Evolutionary conservation across 2,797 vertebrate species (phyloP), one percentile per base, ranked within the genome.

Genomic region (Sebastolobus altivelis): DNA sequence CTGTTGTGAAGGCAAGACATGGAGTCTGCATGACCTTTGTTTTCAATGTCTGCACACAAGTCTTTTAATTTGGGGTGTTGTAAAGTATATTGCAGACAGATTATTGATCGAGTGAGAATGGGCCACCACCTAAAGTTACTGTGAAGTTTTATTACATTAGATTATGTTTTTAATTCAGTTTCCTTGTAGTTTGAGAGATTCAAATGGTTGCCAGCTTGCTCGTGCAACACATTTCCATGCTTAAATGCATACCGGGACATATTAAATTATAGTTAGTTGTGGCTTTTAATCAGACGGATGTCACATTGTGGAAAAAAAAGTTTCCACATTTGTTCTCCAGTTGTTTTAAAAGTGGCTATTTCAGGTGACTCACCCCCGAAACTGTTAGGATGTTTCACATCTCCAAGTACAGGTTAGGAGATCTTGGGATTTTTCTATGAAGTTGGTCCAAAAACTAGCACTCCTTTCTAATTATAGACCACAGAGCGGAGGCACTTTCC

Each of bases 401-500:
- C 46, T 79, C 63, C 83, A 85, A 85, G 37, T 77, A 86, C 77
- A 87, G 72, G 86, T 80, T 85, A 37, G 61, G 70, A 74, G 77
- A 73, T 67, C 58, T 69, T 8, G 35, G 73, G 52, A 49, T 72
- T 82, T 82, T 71, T 86, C 49, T 86, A 72, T 93, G 93, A 92
- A 87, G 91, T 81, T 69, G 49, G 69, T 89, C 81, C 81, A 92
- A 87, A 85, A 80, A 71, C 25, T 18, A 38, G 77, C 58, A 35
- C 89, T 88, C 65, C 67, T 87, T 73, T 68, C 43, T 95, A 94
- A 93, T 93, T 89, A 95, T 61, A 89, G 77, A 33, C 60, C 29
- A 5, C 56, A 63, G 63, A 63, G 67, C 22, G 61, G 58, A 89
- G 84, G 40, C 82, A 89, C 75, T 88, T 91, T 91, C 78, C 84